Percentiles rank a stretch among this genome's conserved stretches.
phyloP scores from a whole-genome alignment of 2,888 invertebrate species.

The Meta bourneti region DNA sequence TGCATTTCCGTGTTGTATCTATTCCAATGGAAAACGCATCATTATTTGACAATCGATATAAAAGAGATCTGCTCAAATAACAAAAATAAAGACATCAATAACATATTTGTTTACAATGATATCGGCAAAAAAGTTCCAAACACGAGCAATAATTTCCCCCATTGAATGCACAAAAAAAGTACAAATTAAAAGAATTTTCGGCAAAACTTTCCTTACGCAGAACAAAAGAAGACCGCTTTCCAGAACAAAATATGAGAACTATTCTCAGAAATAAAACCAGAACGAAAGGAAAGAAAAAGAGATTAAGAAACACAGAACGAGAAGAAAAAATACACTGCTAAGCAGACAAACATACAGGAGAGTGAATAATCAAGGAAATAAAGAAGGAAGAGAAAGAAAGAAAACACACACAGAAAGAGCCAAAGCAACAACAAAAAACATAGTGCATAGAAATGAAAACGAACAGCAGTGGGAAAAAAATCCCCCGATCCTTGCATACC shows the following conservation, averaged over 20 bases:
- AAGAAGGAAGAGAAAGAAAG: conserved; percentile 22
- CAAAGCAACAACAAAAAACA: background rate
- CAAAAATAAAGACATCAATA: background rate
- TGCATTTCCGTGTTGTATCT: too few species aligned
- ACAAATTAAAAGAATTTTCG: background rate
- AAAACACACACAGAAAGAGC: conserved; percentile 5
- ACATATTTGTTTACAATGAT: background rate
- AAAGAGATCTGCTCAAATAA: background rate
- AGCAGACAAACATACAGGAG: conserved; percentile 8
- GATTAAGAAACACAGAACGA: background rate
- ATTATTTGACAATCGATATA: too few species aligned
- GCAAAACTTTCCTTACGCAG: background rate
- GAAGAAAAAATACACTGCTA: conserved; percentile 1
- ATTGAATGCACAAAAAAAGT: background rate
- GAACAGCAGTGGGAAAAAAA: conserved; percentile 10
- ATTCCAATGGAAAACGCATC: too few species aligned
- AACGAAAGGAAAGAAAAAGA: background rate
- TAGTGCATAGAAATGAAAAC: background rate
- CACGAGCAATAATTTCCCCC: background rate
- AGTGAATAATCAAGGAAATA: conserved; percentile 47
- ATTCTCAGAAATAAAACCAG: background rate
- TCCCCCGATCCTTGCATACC: conserved; percentile 20
- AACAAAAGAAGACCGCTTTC: background rate
- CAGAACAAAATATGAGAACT: background rate
- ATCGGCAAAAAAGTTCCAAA: background rate